Percentiles rank a stretch among this genome's conserved stretches.
These are phyloP conservation scores for Dastarcus helophoroides DNA, from an alignment of 2,888 invertebrate genomes.

Conservation along the genomic window DNA sequence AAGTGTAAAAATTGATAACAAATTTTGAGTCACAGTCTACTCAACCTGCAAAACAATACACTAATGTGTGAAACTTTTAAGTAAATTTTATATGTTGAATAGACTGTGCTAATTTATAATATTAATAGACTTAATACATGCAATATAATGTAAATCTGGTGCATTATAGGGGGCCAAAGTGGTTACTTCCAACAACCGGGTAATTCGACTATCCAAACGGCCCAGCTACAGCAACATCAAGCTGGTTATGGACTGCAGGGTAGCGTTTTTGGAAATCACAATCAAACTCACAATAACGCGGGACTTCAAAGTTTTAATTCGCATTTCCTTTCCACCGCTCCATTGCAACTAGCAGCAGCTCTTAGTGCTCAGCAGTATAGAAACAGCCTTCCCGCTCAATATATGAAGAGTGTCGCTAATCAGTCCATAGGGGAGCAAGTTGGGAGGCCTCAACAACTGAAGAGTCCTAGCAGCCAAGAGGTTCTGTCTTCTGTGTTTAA, in stretches of 20 bases:
- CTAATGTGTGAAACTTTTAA: too few species aligned
- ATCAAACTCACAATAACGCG: slow-evolving; percentile 37
- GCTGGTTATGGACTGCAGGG: slow-evolving; percentile 40
- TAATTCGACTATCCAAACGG: slow-evolving; percentile 35
- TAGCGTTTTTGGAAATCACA: slow-evolving; percentile 39
- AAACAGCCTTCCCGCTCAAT: slow-evolving; percentile 43
- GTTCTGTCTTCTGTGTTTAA: slow-evolving; percentile 46
- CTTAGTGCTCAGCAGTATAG: slow-evolving; percentile 50
- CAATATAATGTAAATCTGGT: slow-evolving; percentile 10
- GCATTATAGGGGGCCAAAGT: slow-evolving; percentile 36
- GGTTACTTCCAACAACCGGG: slow-evolving; percentile 41
- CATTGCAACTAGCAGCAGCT: slow-evolving; percentile 52
- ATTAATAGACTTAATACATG: slow-evolving; percentile 5
- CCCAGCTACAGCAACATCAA: slow-evolving; percentile 34
- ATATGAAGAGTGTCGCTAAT: slow-evolving; percentile 30
- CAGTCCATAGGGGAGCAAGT: slow-evolving; percentile 29
- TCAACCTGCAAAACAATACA: too few species aligned
- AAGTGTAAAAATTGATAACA: too few species aligned
- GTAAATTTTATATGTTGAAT: too few species aligned
- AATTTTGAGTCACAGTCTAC: too few species aligned
- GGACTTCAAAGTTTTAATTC: slow-evolving; percentile 43
- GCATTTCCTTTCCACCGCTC: slow-evolving; percentile 48
- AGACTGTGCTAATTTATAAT: too few species aligned
- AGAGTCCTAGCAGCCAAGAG: slow-evolving; percentile 44
- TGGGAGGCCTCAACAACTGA: slow-evolving; percentile 42